A percentile compares a stretch with the other conserved stretches of the same genome.
Conservation (phyloP, 2,797 vertebrate species). For the Pteronotus mesoamericanus region DNA sequence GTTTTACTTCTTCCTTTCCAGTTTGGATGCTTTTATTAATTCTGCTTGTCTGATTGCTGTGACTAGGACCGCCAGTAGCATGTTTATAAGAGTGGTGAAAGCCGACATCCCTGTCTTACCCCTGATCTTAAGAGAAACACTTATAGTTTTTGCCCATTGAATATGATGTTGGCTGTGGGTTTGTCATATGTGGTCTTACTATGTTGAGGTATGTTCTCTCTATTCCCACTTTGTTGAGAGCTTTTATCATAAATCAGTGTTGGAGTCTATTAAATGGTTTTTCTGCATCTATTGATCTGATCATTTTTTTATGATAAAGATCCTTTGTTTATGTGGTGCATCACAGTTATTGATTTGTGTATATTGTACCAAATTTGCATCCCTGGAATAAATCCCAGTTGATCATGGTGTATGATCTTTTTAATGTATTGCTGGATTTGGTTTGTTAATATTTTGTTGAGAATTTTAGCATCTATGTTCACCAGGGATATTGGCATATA, state of each 20-base stretch:
- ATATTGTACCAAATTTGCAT: not conserved
- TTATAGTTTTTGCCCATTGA: not conserved
- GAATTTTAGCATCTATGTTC: too few species aligned
- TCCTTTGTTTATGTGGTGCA: not conserved
- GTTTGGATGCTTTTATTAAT: not conserved
- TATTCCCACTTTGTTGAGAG: not conserved
- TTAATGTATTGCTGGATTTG: not conserved
- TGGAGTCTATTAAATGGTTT: not conserved
- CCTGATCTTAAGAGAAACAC: not conserved
- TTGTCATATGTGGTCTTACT: not conserved
- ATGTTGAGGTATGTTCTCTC: not conserved
- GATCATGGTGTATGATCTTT: not conserved
- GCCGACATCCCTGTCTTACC: not conserved
- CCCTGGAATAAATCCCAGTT: not conserved
- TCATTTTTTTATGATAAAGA: not conserved
- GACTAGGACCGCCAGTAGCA: not conserved
- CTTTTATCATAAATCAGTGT: not conserved
- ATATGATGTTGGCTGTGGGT: not conserved
- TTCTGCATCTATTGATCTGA: not conserved
- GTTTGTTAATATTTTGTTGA: too few species aligned
- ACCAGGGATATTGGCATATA: too few species aligned
- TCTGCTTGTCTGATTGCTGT: not conserved
- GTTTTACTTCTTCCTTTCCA: not conserved
- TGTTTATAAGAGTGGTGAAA: not conserved
- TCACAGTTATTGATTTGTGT: not conserved